These are phyloP conservation scores for Oreochromis spilurus DNA, from an alignment of 2,113 vertebrate genomes.

Conservation along the genomic window DNA sequence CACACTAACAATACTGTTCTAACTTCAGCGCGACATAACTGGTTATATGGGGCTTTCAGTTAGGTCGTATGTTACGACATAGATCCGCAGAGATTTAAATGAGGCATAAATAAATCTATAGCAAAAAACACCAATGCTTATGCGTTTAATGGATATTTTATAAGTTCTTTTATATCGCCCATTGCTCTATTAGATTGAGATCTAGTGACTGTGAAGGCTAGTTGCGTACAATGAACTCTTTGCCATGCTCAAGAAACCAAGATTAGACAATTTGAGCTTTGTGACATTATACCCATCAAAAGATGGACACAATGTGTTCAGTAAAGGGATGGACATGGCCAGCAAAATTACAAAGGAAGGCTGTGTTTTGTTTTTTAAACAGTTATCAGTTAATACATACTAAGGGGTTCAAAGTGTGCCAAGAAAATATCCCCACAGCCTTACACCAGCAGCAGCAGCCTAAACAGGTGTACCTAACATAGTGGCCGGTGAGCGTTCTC, in stretches of 20 bases:
- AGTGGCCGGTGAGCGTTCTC: neutral
- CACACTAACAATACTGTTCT: neutral
- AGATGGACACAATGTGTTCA: neutral
- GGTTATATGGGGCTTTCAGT: neutral
- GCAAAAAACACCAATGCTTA: neutral
- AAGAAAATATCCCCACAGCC: neutral
- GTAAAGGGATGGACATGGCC: neutral
- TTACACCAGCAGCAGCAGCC: neutral
- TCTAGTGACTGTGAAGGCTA: neutral
- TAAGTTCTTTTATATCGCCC: neutral
- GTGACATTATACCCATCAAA: neutral
- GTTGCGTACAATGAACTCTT: neutral
- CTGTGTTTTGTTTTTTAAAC: neutral
- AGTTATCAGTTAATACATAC: neutral
- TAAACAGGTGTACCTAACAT: neutral
- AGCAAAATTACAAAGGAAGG: neutral
- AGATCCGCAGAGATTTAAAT: neutral
- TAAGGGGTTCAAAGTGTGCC: neutral
- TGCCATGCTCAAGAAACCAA: neutral
- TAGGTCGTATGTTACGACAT: neutral
- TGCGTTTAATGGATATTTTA: neutral
- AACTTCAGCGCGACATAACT: neutral
- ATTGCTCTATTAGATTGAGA: neutral
- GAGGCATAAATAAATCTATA: neutral
- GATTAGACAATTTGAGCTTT: neutral